phyloP scores from a whole-genome alignment of 2,113 vertebrate species.

The Acinonyx jubatus region DNA sequence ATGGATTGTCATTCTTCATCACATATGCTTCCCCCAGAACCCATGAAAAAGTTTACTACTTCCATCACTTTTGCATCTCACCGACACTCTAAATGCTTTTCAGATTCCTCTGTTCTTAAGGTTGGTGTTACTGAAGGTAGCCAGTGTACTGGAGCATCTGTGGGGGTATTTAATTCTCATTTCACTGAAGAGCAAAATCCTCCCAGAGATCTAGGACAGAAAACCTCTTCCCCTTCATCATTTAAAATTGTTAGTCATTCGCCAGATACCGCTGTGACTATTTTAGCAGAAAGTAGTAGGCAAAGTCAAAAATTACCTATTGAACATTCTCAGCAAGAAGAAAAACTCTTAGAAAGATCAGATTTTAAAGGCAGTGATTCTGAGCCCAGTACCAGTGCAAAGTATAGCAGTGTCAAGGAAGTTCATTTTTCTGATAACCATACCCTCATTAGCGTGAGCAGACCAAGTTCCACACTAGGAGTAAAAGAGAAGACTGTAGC shows the following conservation, averaged over 20 bases:
- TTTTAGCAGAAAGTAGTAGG: conserved; percentile 15
- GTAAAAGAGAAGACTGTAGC: not conserved
- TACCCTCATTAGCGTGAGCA: not conserved
- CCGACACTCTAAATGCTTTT: conserved; percentile 74
- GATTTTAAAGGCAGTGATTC: not conserved
- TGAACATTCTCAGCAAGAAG: conserved; percentile 56
- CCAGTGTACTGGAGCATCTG: conserved; percentile 54
- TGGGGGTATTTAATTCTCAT: conserved; percentile 59
- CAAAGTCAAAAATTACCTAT: conserved; percentile 45
- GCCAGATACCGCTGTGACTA: not conserved
- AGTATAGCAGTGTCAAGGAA: not conserved
- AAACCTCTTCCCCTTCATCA: not conserved
- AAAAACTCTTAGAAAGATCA: conserved; percentile 52
- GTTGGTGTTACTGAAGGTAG: conserved; percentile 70
- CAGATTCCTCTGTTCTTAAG: conserved; percentile 68
- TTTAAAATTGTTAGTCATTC: not conserved
- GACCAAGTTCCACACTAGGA: not conserved
- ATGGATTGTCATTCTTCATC: conserved; percentile 60
- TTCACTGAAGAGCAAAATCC: conserved; percentile 10
- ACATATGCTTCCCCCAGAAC: conserved; percentile 48
- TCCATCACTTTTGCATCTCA: conserved; percentile 86
- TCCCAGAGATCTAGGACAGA: conserved; percentile 25
- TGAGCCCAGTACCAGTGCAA: not conserved
- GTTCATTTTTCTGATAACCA: not conserved
- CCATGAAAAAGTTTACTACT: conserved; percentile 75